Conservation (phyloP, 2,113 vertebrate genomes). For the Pedetes capensis region DNA sequence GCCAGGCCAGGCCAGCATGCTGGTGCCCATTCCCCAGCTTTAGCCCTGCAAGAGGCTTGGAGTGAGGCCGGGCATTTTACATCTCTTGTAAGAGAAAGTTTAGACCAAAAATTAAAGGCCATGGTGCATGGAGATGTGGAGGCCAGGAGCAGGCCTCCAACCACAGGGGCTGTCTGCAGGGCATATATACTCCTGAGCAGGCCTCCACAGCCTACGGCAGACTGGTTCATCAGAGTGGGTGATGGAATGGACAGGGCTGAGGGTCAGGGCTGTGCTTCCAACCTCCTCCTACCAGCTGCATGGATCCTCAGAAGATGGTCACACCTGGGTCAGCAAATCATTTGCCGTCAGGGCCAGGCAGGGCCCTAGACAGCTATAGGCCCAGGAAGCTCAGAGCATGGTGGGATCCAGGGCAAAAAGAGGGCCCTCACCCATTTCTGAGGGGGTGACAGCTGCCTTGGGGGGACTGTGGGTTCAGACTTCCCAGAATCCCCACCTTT, state of each 20-base stretch:
- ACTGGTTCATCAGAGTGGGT: neutral
- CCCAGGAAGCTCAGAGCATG: neutral
- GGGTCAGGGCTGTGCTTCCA: no score
- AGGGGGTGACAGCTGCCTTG: neutral
- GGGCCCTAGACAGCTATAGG: neutral
- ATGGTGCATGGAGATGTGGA: neutral
- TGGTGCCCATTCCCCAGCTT: neutral
- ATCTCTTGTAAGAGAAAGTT: neutral
- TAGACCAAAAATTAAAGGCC: neutral
- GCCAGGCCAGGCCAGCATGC: neutral
- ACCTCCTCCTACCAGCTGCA: no score
- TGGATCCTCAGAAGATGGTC: neutral
- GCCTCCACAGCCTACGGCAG: no score
- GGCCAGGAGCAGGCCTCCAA: neutral
- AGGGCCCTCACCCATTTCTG: fast-evolving
- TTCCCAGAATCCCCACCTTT: neutral
- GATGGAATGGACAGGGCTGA: neutral
- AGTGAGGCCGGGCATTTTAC: neutral
- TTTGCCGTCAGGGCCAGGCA: neutral
- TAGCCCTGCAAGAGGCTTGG: neutral
- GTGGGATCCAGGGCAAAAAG: neutral
- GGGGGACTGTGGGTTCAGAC: neutral
- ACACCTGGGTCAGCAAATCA: neutral
- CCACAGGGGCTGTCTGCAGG: no score
- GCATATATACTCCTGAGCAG: neutral